Percentiles rank a stretch among this genome's conserved stretches.
Evolutionary conservation across 2,113 vertebrate genomes (phyloP).

Genomic region (Neodon shergylaensis): DNA sequence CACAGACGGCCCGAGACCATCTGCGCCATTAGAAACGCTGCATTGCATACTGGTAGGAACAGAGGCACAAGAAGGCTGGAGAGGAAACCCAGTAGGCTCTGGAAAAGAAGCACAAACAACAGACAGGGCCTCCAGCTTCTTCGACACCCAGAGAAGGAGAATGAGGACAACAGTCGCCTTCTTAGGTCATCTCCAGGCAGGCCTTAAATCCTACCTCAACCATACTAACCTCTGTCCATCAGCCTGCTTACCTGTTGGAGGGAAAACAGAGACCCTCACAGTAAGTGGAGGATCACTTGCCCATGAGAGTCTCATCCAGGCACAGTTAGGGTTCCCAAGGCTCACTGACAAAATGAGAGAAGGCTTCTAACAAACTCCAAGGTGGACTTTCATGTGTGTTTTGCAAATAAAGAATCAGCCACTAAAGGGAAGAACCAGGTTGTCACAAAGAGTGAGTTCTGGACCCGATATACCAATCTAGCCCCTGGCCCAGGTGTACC

Average conservation of each 20-base stretch:
- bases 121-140: not conserved
- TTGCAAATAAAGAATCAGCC: not conserved
- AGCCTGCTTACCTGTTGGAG: not conserved
- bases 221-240: not conserved
- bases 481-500: fast-evolving
- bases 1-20: not conserved
- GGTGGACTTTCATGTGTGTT: not conserved
- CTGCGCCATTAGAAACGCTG: not conserved
- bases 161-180: not conserved
- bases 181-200: not conserved
- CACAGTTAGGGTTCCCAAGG: not conserved
- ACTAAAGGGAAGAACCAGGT: too few relatives aligned
- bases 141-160: too few relatives aligned
- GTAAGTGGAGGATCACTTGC: fast-evolving
- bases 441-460: fast-evolving
- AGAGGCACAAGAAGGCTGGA: not conserved
- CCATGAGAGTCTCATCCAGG: fast-evolving
- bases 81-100: not conserved
- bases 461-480: fast-evolving
- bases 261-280: fast-evolving
- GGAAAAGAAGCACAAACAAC: not conserved
- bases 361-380: not conserved
- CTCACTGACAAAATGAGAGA: too few relatives aligned
- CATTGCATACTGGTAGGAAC: too few relatives aligned
- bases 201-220: too few relatives aligned